A percentile compares a stretch with the other conserved stretches of the same genome.
These are phyloP conservation scores for Remorina albescens DNA, from an alignment of 2,797 vertebrate genomes.

Conservation along the genomic window DNA sequence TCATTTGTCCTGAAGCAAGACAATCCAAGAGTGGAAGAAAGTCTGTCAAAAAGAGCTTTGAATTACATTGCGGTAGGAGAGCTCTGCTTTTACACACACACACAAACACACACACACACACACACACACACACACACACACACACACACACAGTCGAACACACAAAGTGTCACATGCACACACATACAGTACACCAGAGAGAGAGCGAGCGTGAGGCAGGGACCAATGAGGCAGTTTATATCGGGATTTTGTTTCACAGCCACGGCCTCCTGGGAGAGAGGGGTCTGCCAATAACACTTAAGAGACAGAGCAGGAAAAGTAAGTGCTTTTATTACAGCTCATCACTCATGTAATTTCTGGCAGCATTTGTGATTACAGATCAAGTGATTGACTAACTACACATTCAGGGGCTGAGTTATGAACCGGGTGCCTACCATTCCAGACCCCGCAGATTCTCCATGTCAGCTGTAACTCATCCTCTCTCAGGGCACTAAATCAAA, in stretches of 20 bases:
- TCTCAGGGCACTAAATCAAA: constrained; percentile 82
- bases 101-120: constrained; percentile 37
- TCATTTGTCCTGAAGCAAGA: constrained; percentile 74
- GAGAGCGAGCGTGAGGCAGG: constrained; percentile 77
- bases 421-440: constrained; percentile 82
- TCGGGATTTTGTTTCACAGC: constrained; percentile 87
- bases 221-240: constrained; percentile 86
- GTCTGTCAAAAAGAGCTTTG: constrained; percentile 76
- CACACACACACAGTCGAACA: constrained; percentile 41
- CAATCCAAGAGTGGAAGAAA: constrained; percentile 70
- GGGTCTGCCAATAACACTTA: constrained; percentile 90
- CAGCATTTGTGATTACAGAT: constrained; percentile 98
- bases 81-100: constrained; percentile 58
- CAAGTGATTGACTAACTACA: constrained; percentile 99
- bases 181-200: constrained; percentile 63
- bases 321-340: constrained; percentile 92
- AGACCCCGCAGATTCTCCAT: constrained; percentile 80
- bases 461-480: constrained; percentile 85
- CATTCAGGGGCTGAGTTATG: constrained; percentile 94
- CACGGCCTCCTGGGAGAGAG: constrained; percentile 84
- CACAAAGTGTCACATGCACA: constrained; percentile 40
- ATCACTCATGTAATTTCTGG: constrained; percentile 97
- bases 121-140: constrained; percentile 47
- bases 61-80: constrained; percentile 60
- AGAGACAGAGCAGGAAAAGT: constrained; percentile 87